phyloP scores from a whole-genome alignment of 2,888 invertebrate genomes.

The Andrena fulva region DNA sequence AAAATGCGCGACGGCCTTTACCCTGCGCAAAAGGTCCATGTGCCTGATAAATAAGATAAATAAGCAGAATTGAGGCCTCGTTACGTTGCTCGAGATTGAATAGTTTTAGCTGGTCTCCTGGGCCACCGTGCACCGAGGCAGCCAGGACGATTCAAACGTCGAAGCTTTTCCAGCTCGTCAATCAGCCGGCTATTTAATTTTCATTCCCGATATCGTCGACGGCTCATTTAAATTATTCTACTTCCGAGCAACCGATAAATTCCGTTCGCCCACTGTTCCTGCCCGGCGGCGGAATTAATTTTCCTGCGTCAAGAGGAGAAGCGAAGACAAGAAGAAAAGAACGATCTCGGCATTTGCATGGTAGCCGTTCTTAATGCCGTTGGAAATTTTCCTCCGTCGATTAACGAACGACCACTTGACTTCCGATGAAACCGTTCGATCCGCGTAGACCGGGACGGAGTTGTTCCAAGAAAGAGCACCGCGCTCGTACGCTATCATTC shows the following conservation, averaged over 20 bases:
- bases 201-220: constrained; percentile 31
- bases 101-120: background rate
- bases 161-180: constrained; percentile 4
- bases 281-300: constrained; percentile 18
- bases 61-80: background rate
- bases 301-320: background rate
- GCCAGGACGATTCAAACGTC: background rate
- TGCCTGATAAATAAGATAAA: constrained; percentile 13
- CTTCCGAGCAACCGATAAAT: constrained; percentile 32
- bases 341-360: constrained; percentile 29
- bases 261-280: background rate
- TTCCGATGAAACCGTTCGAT: background rate
- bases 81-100: background rate
- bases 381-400: constrained; percentile 13
- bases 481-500: background rate
- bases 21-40: background rate
- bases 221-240: constrained; percentile 31
- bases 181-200: constrained; percentile 14
- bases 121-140: background rate
- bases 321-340: background rate
- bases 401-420: constrained; percentile 18
- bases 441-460: too few relatives aligned
- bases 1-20: background rate
- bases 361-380: constrained; percentile 30
- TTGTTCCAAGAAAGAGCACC: background rate